phyloP scores from a whole-genome alignment of 2,888 invertebrate species.

The Agriopis aurantiaria region DNA sequence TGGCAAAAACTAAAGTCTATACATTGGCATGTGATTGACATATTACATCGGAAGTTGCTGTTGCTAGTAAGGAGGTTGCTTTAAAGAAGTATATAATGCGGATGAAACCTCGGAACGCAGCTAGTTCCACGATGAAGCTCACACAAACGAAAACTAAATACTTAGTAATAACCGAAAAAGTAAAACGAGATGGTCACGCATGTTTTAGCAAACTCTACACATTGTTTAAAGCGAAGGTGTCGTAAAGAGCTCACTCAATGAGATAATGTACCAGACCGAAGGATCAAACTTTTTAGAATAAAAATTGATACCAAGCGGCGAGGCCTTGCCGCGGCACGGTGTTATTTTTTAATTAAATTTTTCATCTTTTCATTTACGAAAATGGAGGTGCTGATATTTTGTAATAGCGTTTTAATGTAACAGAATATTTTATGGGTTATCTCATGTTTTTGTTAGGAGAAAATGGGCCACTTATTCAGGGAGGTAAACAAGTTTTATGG shows the following conservation, averaged over 20 bases:
- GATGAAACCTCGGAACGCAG: too few species aligned
- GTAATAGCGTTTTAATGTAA: conserved; percentile 56
- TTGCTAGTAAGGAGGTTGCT: too few species aligned
- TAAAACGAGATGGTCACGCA: not conserved
- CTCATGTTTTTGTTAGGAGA: conserved; percentile 40
- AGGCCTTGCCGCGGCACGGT: conserved; percentile 36
- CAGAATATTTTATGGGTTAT: conserved; percentile 43
- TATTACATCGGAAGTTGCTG: too few species aligned
- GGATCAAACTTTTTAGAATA: conserved; percentile 59
- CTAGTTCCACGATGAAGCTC: too few species aligned
- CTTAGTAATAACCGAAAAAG: not conserved
- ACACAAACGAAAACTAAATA: too few species aligned
- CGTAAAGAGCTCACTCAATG: conserved; percentile 52
- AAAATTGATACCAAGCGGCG: conserved; percentile 57
- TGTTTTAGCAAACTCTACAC: not conserved
- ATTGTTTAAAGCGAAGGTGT: not conserved
- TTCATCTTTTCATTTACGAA: conserved; percentile 58
- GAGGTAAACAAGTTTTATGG: conserved; percentile 37
- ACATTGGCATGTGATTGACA: too few species aligned
- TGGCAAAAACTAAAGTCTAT: too few species aligned
- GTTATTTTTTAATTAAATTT: conserved; percentile 67
- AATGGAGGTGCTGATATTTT: conserved; percentile 54
- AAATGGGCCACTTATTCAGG: conserved; percentile 39
- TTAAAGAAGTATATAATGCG: too few species aligned
- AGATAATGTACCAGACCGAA: conserved; percentile 49